Evolutionary conservation across 2,113 vertebrate genomes (phyloP), one percentile per base, ranked within the genome.

Genomic region (Glaucomys volans): DNA sequence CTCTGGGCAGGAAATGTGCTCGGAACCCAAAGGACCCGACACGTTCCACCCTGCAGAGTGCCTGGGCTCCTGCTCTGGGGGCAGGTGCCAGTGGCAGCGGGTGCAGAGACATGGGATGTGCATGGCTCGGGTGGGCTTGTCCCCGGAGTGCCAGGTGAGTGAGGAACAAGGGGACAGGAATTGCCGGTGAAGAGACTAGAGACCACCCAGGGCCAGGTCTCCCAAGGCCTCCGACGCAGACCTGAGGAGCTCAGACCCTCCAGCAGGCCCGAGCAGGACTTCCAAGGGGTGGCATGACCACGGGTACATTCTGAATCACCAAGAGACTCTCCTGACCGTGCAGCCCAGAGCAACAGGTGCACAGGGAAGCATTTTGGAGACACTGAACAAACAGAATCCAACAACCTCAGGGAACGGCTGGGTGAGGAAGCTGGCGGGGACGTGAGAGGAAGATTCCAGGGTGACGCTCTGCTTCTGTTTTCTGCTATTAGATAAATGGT

Each of bases 31-130:
- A 40, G 12, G 44, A 66, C n/a, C 40, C 52, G 76, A 47, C 9
- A 30, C 0, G n/a, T 22, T 30, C 22, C 18, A 4, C 9, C 14
- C 14, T 22, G 22, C 40, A 6, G 11, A 17, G n/a, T 0, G 42
- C 42, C 75, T 10, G 3, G 47, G 71, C 26, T 26, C 20, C 47
- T 54, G 18, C 54, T 54, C 17, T 5, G 18, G 54, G 52, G 69
- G 32, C 26, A 24, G 40, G 59, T 10, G n/a, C n/a, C 30, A 44
- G 26, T 24, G 14, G 80, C 47, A 52, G 37, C 50, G 18, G 52
- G 12, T 1, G 13, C n/a, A 20, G 64, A 75, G 76, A 54, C 47
- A 28, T 4, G 35, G 64, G 85, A 5, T 11, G 22, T 35, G 52
- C 28, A 42, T 42, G 77, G 66, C 52, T 35, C 64, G 1, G 22